phyloP scores from a whole-genome alignment of 2,888 invertebrate species.

The Euspilapteryx auroguttella region DNA sequence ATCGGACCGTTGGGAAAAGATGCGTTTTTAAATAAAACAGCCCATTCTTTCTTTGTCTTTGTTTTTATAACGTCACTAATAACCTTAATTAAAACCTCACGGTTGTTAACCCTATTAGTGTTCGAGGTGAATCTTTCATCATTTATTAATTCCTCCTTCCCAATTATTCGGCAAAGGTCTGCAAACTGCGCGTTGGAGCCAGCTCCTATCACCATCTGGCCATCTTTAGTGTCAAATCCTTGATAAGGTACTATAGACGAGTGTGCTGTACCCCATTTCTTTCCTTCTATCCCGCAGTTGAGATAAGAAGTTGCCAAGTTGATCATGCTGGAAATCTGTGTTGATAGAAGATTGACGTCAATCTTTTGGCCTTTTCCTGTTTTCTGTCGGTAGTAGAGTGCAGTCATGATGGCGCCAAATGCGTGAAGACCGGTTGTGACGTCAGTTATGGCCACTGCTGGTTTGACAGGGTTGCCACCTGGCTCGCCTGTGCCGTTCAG shows the following conservation, averaged over 20 bases:
- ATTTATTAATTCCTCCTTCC: slow-evolving; percentile 58
- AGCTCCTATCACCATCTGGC: slow-evolving; percentile 83
- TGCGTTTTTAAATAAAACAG: slow-evolving; percentile 67
- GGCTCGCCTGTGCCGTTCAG: slow-evolving; percentile 86
- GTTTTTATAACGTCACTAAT: slow-evolving; percentile 59
- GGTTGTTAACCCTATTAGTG: slow-evolving; percentile 72
- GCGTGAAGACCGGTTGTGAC: slow-evolving; percentile 92
- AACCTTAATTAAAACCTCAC: slow-evolving; percentile 66
- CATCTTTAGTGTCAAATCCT: slow-evolving; percentile 81
- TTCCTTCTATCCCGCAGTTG: slow-evolving; percentile 78
- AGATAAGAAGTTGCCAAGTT: slow-evolving; percentile 90
- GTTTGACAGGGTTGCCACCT: slow-evolving; percentile 84
- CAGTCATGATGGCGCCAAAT: slow-evolving; percentile 92
- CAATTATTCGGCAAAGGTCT: slow-evolving; percentile 69
- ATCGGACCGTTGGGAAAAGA: slow-evolving; percentile 89
- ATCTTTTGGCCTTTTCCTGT: slow-evolving; percentile 90
- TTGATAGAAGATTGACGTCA: slow-evolving; percentile 90
- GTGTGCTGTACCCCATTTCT: slow-evolving; percentile 91
- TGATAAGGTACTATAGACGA: slow-evolving; percentile 94
- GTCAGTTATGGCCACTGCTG: slow-evolving; percentile 92
- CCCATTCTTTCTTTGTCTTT: slow-evolving; percentile 78
- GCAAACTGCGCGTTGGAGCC: slow-evolving; percentile 83
- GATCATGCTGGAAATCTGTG: slow-evolving; percentile 86
- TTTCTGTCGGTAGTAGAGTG: slow-evolving; percentile 73
- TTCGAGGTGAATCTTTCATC: slow-evolving; percentile 74